A percentile compares a stretch with the other conserved stretches of the same genome.
These are phyloP conservation scores for Nanorana parkeri DNA, from an alignment of 2,113 vertebrate species.

Conservation along the genomic window DNA sequence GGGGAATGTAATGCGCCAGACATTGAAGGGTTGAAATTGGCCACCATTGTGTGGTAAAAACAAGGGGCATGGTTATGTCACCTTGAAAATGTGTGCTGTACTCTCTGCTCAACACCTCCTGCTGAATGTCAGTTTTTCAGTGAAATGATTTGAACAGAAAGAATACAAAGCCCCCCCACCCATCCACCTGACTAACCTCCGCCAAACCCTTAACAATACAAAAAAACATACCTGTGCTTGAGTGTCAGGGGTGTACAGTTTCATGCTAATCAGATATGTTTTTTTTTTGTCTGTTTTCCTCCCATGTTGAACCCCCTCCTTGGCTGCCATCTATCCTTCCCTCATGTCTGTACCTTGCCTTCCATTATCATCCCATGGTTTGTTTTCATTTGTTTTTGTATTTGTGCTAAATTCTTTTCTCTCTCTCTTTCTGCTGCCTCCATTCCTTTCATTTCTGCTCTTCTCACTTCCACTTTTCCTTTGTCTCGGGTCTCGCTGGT, in stretches of 20 bases:
- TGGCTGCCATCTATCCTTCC: constrained; percentile 25
- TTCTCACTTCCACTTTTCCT: no score
- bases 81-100: constrained; percentile 5
- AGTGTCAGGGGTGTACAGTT: constrained; percentile 36
- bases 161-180: background rate
- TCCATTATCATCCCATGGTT: background rate
- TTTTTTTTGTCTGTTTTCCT: constrained; percentile 50
- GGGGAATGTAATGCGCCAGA: constrained; percentile 1
- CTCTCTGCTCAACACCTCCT: constrained; percentile 20
- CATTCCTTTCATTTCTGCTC: background rate
- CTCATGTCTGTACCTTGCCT: background rate
- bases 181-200: constrained; percentile 24
- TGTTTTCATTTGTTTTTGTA: constrained; percentile 10
- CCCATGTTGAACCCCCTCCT: constrained; percentile 40
- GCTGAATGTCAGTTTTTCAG: constrained; percentile 28
- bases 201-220: constrained; percentile 40
- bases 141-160: constrained; percentile 35
- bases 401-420: background rate
- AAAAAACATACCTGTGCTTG: constrained; percentile 54
- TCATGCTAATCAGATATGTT: constrained; percentile 53
- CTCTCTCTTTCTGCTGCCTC: background rate
- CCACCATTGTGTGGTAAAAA: constrained; percentile 29
- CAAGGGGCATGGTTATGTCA: constrained; percentile 36
- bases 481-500: background rate
- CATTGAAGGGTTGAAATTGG: constrained; percentile 53